These are phyloP conservation scores for Crepidodera aurea DNA, from an alignment of 2,888 invertebrate species.

Conservation along the genomic window DNA sequence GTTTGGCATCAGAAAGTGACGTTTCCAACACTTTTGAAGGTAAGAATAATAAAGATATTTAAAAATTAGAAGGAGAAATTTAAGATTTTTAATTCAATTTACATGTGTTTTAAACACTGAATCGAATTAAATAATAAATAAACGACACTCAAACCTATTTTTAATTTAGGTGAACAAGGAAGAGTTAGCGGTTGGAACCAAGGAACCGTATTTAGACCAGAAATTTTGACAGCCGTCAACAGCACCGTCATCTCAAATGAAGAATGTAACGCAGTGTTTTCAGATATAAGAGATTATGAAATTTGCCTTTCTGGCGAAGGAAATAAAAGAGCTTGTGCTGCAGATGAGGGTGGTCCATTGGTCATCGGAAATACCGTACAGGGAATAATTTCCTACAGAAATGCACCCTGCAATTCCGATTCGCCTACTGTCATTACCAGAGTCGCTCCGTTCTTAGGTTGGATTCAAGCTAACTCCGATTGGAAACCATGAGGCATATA, in stretches of 20 bases:
- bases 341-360: constrained; percentile 7
- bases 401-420: constrained; percentile 24
- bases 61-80: too few species aligned
- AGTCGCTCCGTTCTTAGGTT: constrained; percentile 34
- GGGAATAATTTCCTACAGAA: constrained; percentile 13
- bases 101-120: too few species aligned
- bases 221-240: not conserved
- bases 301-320: constrained; percentile 4
- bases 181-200: not conserved
- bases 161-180: not conserved
- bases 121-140: too few species aligned
- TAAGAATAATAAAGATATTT: too few species aligned
- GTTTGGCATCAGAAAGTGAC: not conserved
- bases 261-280: not conserved
- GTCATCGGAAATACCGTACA: not conserved
- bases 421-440: constrained; percentile 36
- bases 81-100: too few species aligned
- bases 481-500: not conserved
- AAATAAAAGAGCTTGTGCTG: not conserved
- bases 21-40: not conserved
- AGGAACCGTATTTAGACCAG: not conserved
- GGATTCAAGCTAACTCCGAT: constrained; percentile 26
- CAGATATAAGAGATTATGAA: not conserved
- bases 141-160: too few species aligned
- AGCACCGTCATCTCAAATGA: not conserved